Conservation (phyloP, 1,140 invertebrate species). For the Drosophila rhopaloa region DNA sequence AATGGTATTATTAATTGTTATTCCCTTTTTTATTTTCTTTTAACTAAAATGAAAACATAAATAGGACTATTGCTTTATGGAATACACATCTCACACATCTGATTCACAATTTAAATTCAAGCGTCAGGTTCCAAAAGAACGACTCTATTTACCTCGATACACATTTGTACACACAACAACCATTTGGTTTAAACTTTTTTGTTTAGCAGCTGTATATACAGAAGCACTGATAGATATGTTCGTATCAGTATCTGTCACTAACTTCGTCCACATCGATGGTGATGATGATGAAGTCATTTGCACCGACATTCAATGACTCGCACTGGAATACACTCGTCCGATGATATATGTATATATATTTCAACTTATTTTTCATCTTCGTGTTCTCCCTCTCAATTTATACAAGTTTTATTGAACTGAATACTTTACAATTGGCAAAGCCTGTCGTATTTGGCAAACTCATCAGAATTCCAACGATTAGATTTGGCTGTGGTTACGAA, state of each 20-base stretch:
- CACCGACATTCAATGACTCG: slow-evolving; percentile 70
- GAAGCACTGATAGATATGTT: too few relatives aligned
- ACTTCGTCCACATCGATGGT: slow-evolving; percentile 34
- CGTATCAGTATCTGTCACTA: slow-evolving; percentile 45
- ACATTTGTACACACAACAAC: too few relatives aligned
- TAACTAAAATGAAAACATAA: too few relatives aligned
- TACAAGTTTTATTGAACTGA: slow-evolving; percentile 26
- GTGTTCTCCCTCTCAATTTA: slow-evolving; percentile 5
- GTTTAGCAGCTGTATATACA: too few relatives aligned
- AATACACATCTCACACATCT: too few relatives aligned
- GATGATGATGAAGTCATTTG: slow-evolving; percentile 67
- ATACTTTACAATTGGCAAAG: slow-evolving; percentile 32
- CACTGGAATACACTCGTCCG: slow-evolving; percentile 39
- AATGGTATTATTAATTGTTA: too few relatives aligned
- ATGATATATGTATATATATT: slow-evolving; percentile 11
- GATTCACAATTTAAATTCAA: too few relatives aligned
- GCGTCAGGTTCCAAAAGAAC: too few relatives aligned
- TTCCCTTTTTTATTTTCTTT: too few relatives aligned
- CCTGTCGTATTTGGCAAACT: slow-evolving; percentile 59
- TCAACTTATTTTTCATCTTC: slow-evolving; percentile 15
- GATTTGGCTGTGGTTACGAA: background rate
- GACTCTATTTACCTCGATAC: too few relatives aligned
- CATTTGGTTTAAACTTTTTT: too few relatives aligned
- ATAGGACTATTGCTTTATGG: too few relatives aligned
- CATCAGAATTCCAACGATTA: slow-evolving; percentile 21